phyloP scores from a whole-genome alignment of 2,797 vertebrate genomes.

The Glossophaga mutica region DNA sequence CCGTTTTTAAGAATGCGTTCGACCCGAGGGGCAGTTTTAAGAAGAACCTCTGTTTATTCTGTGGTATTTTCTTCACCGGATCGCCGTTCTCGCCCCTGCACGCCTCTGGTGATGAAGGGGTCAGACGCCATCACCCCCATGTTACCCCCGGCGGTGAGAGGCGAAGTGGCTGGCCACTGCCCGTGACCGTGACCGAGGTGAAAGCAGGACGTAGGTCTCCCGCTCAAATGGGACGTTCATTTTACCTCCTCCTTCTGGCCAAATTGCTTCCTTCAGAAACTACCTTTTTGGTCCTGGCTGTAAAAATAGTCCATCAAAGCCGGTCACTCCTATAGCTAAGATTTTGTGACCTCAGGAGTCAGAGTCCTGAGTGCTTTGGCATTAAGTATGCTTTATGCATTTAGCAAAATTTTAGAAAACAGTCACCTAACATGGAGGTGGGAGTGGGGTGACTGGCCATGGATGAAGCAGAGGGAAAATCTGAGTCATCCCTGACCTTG shows the following conservation, averaged over 20 bases:
- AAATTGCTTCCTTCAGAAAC: constrained; percentile 56
- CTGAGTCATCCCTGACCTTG: neutral
- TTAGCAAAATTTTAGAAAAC: neutral
- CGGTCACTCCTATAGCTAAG: neutral
- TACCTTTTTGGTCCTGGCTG: neutral
- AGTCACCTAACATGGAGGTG: neutral
- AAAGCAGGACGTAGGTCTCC: neutral
- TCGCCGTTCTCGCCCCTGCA: neutral
- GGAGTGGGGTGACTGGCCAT: neutral
- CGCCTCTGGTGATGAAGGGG: neutral
- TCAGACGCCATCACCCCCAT: neutral
- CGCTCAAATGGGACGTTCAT: neutral
- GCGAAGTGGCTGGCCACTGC: neutral
- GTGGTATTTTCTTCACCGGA: neutral
- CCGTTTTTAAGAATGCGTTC: neutral
- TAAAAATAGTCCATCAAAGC: constrained; percentile 47
- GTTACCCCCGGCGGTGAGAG: constrained; percentile 18
- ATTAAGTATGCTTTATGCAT: constrained; percentile 35
- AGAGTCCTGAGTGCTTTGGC: neutral
- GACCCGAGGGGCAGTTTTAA: neutral
- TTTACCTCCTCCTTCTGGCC: constrained; percentile 32
- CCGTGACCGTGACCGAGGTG: neutral
- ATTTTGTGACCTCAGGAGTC: constrained; percentile 44
- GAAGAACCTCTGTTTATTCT: neutral
- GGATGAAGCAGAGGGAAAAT: neutral